Percentiles rank a stretch among this genome's conserved stretches.
phyloP scores from a whole-genome alignment of 2,113 vertebrate genomes.

The Cebidichthys violaceus region DNA sequence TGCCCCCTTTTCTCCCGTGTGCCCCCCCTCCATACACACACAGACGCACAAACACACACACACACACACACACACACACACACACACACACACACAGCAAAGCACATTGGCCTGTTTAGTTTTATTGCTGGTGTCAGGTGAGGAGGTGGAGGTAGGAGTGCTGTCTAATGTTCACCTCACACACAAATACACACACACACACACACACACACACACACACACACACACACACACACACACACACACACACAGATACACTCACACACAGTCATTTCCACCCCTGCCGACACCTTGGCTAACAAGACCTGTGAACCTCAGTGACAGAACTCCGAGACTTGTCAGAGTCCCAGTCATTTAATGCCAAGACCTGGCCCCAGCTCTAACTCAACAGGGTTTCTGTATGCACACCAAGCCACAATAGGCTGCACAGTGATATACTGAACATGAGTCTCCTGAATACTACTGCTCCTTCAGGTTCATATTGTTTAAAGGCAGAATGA shows the following conservation, averaged over 20 bases:
- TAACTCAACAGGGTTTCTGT: constrained; percentile 65
- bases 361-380: constrained; percentile 67
- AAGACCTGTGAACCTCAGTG: constrained; percentile 80
- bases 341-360: constrained; percentile 81
- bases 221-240: constrained; percentile 70
- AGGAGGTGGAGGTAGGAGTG: constrained; percentile 79
- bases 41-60: constrained; percentile 45
- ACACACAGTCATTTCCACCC: constrained; percentile 75
- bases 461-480: constrained; percentile 42
- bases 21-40: constrained; percentile 13
- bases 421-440: constrained; percentile 47
- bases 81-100: constrained; percentile 49
- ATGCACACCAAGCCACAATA: constrained; percentile 65
- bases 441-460: constrained; percentile 48
- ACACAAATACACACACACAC: constrained; percentile 59
- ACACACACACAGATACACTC: constrained; percentile 60
- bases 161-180: constrained; percentile 79
- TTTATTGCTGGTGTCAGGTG: constrained; percentile 83
- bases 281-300: constrained; percentile 81
- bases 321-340: constrained; percentile 80
- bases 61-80: constrained; percentile 35
- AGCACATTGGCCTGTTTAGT: constrained; percentile 79
- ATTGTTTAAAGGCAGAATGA: constrained; percentile 8
- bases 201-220: constrained; percentile 67
- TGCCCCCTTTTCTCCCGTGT: constrained; percentile 44